phyloP scores from a whole-genome alignment of 2,113 vertebrate genomes.

The Puntigrus tetrazona region DNA sequence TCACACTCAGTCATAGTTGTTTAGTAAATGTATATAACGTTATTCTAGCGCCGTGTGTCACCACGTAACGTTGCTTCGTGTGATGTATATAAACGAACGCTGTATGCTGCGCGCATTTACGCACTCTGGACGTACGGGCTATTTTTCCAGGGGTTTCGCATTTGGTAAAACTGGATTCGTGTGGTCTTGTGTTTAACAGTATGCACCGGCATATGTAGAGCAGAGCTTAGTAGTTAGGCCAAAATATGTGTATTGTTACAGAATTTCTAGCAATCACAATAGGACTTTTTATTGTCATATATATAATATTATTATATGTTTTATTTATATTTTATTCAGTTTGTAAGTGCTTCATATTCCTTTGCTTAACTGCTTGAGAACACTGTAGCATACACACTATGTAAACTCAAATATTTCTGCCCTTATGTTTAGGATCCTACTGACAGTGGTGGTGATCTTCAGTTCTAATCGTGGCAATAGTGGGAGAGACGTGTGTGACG shows the following conservation, averaged over 20 bases:
- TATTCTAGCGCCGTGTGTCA: neutral
- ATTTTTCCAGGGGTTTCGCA: neutral
- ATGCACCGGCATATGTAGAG: too few relatives aligned
- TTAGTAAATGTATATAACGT: neutral
- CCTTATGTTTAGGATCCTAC: slow-evolving; percentile 80
- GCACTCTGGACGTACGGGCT: neutral
- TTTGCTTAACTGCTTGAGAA: neutral
- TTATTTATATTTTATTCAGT: too few relatives aligned
- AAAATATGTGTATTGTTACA: too few relatives aligned
- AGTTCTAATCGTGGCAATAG: slow-evolving; percentile 91
- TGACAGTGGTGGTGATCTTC: slow-evolving; percentile 95
- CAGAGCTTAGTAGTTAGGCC: too few relatives aligned
- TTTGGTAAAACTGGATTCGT: neutral
- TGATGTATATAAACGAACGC: neutral
- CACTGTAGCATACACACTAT: neutral
- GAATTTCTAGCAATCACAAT: too few relatives aligned
- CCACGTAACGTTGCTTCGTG: neutral
- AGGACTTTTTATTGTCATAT: too few relatives aligned
- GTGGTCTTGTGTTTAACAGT: too few relatives aligned
- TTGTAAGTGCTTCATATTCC: neutral
- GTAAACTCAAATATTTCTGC: neutral
- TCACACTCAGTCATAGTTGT: neutral
- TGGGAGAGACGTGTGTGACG: slow-evolving; percentile 94
- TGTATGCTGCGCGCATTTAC: neutral
- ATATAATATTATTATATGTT: too few relatives aligned